phyloP scores from a whole-genome alignment of 2,113 vertebrate genomes.

The Tretioscincus oriximinensis region DNA sequence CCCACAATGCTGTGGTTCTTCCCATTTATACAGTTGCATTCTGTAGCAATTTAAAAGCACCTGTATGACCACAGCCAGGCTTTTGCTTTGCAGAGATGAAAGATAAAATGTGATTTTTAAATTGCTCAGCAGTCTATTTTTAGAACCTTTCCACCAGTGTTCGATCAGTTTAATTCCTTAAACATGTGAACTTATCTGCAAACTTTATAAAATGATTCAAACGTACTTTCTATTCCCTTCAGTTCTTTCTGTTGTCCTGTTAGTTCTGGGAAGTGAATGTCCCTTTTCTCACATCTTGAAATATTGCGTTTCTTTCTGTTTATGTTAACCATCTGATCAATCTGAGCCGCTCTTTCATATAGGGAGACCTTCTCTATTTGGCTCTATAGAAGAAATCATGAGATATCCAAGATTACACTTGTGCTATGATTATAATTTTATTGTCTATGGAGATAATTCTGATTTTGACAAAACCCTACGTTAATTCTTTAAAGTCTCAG shows the following conservation, averaged over 20 bases:
- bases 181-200: not conserved
- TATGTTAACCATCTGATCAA: constrained; percentile 51
- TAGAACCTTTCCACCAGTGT: constrained; percentile 20
- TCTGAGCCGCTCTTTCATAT: constrained; percentile 51
- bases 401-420: constrained; percentile 27
- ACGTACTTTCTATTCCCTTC: constrained; percentile 64
- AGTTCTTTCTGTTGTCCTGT: constrained; percentile 62
- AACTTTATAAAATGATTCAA: not conserved
- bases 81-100: constrained; percentile 3
- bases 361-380: constrained; percentile 53
- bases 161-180: constrained; percentile 8
- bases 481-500: constrained; percentile 6
- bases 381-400: constrained; percentile 52
- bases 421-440: not conserved
- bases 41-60: no score
- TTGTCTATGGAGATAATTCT: constrained; percentile 15
- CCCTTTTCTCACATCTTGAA: constrained; percentile 55
- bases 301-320: constrained; percentile 67
- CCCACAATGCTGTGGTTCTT: no score
- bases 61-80: no score
- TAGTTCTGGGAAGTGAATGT: constrained; percentile 68
- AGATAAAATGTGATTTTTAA: not conserved
- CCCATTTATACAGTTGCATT: not conserved
- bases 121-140: constrained; percentile 25
- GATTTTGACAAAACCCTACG: constrained; percentile 10